Evolutionary conservation across 1,140 invertebrate genomes (phyloP).

Genomic region (Drosophila seguyi): DNA sequence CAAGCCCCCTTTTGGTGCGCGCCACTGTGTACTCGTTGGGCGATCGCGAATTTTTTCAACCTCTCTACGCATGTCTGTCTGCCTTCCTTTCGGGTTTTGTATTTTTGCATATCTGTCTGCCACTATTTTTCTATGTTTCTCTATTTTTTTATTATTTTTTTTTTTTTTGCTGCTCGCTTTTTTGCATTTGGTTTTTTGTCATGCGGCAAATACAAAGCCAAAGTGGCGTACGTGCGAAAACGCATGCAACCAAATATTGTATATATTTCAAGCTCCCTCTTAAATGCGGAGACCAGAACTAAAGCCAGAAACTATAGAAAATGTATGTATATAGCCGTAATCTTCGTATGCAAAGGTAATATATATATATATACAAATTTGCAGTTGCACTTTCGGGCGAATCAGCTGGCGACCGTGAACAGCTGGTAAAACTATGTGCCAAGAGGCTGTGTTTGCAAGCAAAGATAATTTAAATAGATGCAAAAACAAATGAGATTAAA

Average conservation of each 20-base stretch:
- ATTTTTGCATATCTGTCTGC: conserved; percentile 45
- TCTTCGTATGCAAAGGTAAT: conserved; percentile 10
- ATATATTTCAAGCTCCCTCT: conserved; percentile 32
- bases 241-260: conserved; percentile 80
- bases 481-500: background rate
- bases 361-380: conserved; percentile 12
- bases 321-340: conserved; percentile 6
- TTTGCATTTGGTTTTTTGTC: conserved; percentile 26
- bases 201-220: conserved; percentile 49
- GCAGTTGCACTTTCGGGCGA: conserved; percentile 16
- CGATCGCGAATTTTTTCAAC: conserved; percentile 21
- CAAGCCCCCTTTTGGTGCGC: background rate
- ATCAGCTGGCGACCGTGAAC: conserved; percentile 30
- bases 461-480: background rate
- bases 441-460: background rate
- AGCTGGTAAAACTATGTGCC: conserved; percentile 11
- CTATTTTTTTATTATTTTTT: background rate
- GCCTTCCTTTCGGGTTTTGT: conserved; percentile 6
- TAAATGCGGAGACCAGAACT: conserved; percentile 29
- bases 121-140: conserved; percentile 15
- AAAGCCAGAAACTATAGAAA: conserved; percentile 36
- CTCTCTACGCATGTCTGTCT: conserved; percentile 18
- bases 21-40: conserved; percentile 21
- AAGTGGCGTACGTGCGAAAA: conserved; percentile 84
- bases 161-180: conserved; percentile 33